These are phyloP conservation scores for Caenorhabditis wallacei DNA, from an alignment of 2,888 invertebrate species.

Conservation along the genomic window DNA sequence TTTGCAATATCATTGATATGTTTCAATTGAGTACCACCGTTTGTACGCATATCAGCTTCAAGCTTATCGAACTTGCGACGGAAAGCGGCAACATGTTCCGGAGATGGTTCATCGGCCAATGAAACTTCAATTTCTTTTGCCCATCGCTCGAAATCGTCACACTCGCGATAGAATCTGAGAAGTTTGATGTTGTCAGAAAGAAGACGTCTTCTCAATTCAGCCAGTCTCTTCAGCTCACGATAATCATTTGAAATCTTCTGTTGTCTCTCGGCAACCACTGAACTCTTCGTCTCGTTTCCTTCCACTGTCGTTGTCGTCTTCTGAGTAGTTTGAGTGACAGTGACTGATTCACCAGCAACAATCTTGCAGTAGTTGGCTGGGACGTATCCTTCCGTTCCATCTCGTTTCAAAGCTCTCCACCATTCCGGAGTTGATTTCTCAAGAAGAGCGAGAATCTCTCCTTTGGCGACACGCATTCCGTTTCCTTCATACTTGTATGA, in stretches of 20 bases:
- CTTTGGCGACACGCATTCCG: constrained; percentile 95
- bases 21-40: constrained; percentile 91
- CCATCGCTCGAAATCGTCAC: constrained; percentile 97
- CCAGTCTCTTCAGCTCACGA: constrained; percentile 88
- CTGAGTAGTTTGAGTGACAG: constrained; percentile 69
- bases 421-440: constrained; percentile 92
- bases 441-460: constrained; percentile 93
- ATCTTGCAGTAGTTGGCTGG: constrained; percentile 89
- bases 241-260: constrained; percentile 76
- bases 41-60: constrained; percentile 92
- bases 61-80: constrained; percentile 88
- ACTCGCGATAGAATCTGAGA: constrained; percentile 92
- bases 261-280: constrained; percentile 77
- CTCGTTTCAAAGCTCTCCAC: constrained; percentile 94
- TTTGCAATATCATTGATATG: constrained; percentile 92
- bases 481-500: constrained; percentile 76
- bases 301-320: constrained; percentile 65
- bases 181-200: constrained; percentile 94
- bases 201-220: constrained; percentile 87
- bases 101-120: constrained; percentile 90
- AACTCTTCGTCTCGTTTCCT: constrained; percentile 67
- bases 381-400: constrained; percentile 95
- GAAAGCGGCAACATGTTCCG: constrained; percentile 93
- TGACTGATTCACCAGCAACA: constrained; percentile 75
- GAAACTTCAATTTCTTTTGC: constrained; percentile 95